Base-by-base conservation (phyloP, 2,113 vertebrate species). In the Hippocampus mohnikei region DNA sequence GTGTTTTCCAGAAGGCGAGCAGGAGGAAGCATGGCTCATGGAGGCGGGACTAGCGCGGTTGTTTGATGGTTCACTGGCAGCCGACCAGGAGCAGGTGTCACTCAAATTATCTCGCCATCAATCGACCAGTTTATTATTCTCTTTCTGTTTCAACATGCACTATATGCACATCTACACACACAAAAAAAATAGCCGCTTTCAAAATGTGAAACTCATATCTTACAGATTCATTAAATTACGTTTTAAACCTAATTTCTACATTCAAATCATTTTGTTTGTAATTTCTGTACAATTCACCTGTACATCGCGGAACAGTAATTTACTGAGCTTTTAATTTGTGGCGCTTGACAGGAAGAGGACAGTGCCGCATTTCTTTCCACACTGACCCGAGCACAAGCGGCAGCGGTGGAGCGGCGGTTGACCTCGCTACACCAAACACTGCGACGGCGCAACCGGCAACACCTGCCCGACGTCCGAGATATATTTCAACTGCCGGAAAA, bases 1-100 rank as follows among this genome's bases (percentile, higher is more conserved):
- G 66, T 61, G 1, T 79, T 25, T 63, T 76, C 66, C 75, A 99
- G 97, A 99, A 70, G 97, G 96, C 0, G 97, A 99, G 70, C 86
- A 95, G 85, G 97, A 98, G 85, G 96, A 97, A 86, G 95, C 98
- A 27, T 99, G 97, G 97, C 92, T 99, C 33, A 94, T 92, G 46
- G 95, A 98, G 87, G 95, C 95, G 0, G 97, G 97, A 27, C 90
- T 99, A n/a, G 93, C 94, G 4, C 93, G 90, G 29, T 92, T 99
- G 21, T 93, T 97, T 33, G 93, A 92, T 1, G 92, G 95, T 73
- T 91, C 93, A 11, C 73, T 90, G 8, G 86, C 84, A 0, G 66
- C 71, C 12, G 95, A 96, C 59, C 88, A 93, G 29, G 89, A 89
- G 27, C 88, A 90, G 89, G 89, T 89, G 18, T 61, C 33, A 18